Evolutionary conservation across 2,113 vertebrate species (phyloP).

Genomic region (Pionites leucogaster): DNA sequence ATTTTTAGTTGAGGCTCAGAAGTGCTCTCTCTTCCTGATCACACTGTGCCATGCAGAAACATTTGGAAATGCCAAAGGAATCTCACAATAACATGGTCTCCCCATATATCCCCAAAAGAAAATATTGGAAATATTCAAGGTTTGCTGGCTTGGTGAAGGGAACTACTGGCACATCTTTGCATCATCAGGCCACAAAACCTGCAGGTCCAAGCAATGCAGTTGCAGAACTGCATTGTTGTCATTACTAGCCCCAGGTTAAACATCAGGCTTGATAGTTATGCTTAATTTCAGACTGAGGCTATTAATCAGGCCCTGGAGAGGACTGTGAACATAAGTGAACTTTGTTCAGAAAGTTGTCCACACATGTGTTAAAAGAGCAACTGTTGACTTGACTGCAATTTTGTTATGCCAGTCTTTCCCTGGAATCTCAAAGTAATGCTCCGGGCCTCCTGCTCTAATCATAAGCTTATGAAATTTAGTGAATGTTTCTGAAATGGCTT

Average conservation of each 20-base stretch:
- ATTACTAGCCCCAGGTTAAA: background rate
- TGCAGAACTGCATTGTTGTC: background rate
- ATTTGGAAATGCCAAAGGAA: background rate
- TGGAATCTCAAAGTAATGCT: background rate
- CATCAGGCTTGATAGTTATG: background rate
- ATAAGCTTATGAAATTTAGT: conserved; percentile 33
- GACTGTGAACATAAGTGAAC: background rate
- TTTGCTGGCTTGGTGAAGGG: background rate
- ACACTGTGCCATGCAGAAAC: background rate
- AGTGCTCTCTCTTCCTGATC: background rate
- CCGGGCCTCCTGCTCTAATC: background rate
- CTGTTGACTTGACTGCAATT: background rate
- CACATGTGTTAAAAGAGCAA: background rate
- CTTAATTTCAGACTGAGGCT: background rate
- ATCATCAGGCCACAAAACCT: fast-evolving
- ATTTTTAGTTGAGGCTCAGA: background rate
- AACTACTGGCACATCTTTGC: background rate
- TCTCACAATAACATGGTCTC: background rate
- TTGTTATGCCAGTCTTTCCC: background rate
- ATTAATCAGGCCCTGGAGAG: background rate
- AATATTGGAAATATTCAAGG: background rate
- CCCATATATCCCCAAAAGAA: background rate
- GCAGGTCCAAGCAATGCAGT: fast-evolving
- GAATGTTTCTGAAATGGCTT: conserved; percentile 24
- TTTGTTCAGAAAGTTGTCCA: background rate